Base-by-base conservation (phyloP, 2,797 vertebrate genomes). In the Esox lucius region DNA sequence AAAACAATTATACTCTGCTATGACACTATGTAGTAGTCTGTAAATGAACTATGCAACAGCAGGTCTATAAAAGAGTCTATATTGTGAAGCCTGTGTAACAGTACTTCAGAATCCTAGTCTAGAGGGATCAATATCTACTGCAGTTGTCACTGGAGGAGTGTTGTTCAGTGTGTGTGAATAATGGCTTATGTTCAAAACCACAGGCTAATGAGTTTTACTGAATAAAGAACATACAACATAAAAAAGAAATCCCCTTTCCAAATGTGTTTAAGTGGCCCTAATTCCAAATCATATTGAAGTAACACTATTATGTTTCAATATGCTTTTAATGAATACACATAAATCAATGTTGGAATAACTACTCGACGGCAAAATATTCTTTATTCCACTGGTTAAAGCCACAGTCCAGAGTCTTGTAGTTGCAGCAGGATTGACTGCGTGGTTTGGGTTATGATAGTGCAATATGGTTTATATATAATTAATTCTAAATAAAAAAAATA, bases 131-230 rank as follows among this genome's bases (percentile, higher is more conserved):
- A 56, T 56, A 53, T 53, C 16, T 53, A 56, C 53, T n/a, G 19
- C 53, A 56, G 19, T 56, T 56, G 17, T 56, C 17, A 19, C 17
- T 8, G 53, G 19, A 56, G 51, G 51, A 53, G 51, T 53, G 24
- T 39, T 16, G 68, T 17, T 15, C n/a, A 42, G 35, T 53, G 11
- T 51, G 0, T 70, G 13, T 49, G n/a, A 49, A 31, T 28, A 46
- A 39, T 53, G 69, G 24, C 48, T 66, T 53, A 31, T 68, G 75
- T 76, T 76, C 53, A n/a, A 68, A 70, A 73, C 75, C 39, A 81
- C 70, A 59, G 70, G 51, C 66, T 70, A 78, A 73, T 81, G n/a
- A 49, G 65, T 26, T 68, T 26, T 67, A 64, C 53, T 22, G 22
- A 68, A 66, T 68, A 74, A 61, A 15, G 9, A 68, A 67, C 35